Percentiles rank a stretch among this genome's conserved stretches.
phyloP scores from a whole-genome alignment of 2,797 vertebrate species.

The Melanotaenia boesemani region DNA sequence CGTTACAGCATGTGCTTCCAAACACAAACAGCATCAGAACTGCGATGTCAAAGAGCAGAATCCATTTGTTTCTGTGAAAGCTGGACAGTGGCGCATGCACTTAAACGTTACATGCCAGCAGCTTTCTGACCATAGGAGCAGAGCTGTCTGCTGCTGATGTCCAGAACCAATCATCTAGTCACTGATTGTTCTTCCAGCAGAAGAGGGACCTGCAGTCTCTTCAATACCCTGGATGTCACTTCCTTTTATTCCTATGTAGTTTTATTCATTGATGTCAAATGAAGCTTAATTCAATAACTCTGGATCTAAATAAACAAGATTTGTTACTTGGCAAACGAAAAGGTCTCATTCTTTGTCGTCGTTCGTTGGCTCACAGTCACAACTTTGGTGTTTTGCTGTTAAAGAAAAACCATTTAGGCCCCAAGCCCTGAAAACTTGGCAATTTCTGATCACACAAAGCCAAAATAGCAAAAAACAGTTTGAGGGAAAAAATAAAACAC shows the following conservation, averaged over 20 bases:
- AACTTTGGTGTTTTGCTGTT: slow-evolving; percentile 45
- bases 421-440: background rate
- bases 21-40: slow-evolving; percentile 27
- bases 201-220: background rate
- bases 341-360: slow-evolving; percentile 40
- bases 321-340: slow-evolving; percentile 73
- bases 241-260: slow-evolving; percentile 48
- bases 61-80: slow-evolving; percentile 12
- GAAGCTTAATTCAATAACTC: slow-evolving; percentile 24
- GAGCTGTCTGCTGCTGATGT: slow-evolving; percentile 4
- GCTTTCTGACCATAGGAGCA: background rate
- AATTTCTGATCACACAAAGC: slow-evolving; percentile 9
- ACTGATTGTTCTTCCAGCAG: slow-evolving; percentile 49
- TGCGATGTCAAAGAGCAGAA: background rate
- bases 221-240: background rate
- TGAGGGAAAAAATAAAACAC: background rate
- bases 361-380: slow-evolving; percentile 21
- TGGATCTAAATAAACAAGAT: slow-evolving; percentile 67
- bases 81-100: slow-evolving; percentile 14
- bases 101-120: background rate
- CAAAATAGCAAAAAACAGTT: background rate
- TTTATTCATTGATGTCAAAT: slow-evolving; percentile 57
- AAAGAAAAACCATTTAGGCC: slow-evolving; percentile 13
- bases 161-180: slow-evolving; percentile 32
- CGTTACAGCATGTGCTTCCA: slow-evolving; percentile 44